Evolutionary conservation across 2,113 vertebrate genomes (phyloP).

Genomic region (Tyto alba): DNA sequence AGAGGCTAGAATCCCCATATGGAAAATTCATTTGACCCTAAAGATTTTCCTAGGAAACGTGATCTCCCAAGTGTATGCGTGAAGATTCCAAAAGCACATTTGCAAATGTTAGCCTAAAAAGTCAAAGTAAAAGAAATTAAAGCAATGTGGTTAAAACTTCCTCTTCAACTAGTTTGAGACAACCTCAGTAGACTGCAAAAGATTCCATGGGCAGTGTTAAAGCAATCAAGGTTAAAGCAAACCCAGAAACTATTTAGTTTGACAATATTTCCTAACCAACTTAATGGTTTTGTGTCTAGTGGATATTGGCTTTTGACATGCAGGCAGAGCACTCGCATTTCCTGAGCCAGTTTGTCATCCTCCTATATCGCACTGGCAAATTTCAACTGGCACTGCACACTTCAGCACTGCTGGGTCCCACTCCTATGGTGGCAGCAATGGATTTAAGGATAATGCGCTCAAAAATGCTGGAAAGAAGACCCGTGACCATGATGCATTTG

Average conservation of each 20-base stretch:
- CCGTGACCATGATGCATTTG: neutral
- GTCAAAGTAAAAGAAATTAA: constrained; percentile 36
- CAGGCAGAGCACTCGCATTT: neutral
- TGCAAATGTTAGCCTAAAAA: constrained; percentile 52
- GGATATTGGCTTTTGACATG: constrained; percentile 8
- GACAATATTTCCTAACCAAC: constrained; percentile 9
- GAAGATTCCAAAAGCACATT: constrained; percentile 51
- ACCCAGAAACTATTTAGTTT: constrained; percentile 24
- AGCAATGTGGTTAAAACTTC: constrained; percentile 46
- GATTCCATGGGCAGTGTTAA: constrained; percentile 50
- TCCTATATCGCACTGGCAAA: fast-evolving
- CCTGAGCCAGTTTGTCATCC: neutral
- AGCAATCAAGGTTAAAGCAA: constrained; percentile 49
- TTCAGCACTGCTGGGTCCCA: neutral
- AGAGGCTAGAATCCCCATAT: constrained; percentile 1
- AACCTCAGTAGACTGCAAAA: constrained; percentile 26
- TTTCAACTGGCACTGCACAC: neutral
- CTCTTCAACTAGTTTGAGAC: constrained; percentile 23
- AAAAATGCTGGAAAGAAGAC: neutral
- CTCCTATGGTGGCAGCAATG: neutral
- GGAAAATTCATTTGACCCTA: constrained; percentile 58
- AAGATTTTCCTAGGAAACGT: constrained; percentile 57
- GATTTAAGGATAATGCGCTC: neutral
- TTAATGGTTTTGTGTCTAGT: neutral
- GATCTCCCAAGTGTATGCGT: constrained; percentile 17